A percentile compares a stretch with the other conserved stretches of the same genome.
These are phyloP conservation scores for Clarias laeviceps DNA, from an alignment of 2,797 vertebrate genomes.

Conservation along the genomic window DNA sequence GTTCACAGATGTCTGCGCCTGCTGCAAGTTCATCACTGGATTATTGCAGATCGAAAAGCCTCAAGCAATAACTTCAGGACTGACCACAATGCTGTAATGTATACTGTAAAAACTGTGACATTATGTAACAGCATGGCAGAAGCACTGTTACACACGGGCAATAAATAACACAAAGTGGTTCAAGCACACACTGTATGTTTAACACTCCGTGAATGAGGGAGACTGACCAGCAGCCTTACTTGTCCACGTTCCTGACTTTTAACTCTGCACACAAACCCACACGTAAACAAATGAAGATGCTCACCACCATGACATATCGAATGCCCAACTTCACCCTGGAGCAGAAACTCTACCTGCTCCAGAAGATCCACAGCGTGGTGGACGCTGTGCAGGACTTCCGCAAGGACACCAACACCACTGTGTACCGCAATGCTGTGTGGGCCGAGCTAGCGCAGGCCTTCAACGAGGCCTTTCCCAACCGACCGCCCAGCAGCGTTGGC, in stretches of 20 bases:
- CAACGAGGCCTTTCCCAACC: slow-evolving; percentile 60
- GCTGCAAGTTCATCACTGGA: slow-evolving; percentile 12
- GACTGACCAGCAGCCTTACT: slow-evolving; percentile 18
- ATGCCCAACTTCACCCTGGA: slow-evolving; percentile 64
- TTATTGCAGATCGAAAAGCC: slow-evolving; percentile 7
- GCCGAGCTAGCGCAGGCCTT: slow-evolving; percentile 60
- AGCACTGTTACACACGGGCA: slow-evolving; percentile 17
- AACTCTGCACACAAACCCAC: background rate
- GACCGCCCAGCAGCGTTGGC: slow-evolving; percentile 60
- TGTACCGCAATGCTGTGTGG: slow-evolving; percentile 63
- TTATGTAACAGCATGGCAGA: slow-evolving; percentile 21
- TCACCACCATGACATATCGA: slow-evolving; percentile 60
- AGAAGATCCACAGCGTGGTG: slow-evolving; percentile 62
- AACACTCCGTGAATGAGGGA: slow-evolving; percentile 19
- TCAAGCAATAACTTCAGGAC: background rate
- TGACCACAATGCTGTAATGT: slow-evolving; percentile 29
- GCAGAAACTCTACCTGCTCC: slow-evolving; percentile 63
- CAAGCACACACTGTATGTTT: slow-evolving; percentile 10
- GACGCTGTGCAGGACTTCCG: slow-evolving; percentile 65
- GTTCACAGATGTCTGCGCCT: slow-evolving; percentile 25
- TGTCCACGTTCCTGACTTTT: slow-evolving; percentile 11
- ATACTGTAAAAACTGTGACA: slow-evolving; percentile 21
- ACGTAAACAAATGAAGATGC: slow-evolving; percentile 42
- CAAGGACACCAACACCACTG: slow-evolving; percentile 64
- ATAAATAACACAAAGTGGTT: slow-evolving; percentile 5